Conservation (phyloP, 1,140 invertebrate species). For the Pteromalus puparum region DNA sequence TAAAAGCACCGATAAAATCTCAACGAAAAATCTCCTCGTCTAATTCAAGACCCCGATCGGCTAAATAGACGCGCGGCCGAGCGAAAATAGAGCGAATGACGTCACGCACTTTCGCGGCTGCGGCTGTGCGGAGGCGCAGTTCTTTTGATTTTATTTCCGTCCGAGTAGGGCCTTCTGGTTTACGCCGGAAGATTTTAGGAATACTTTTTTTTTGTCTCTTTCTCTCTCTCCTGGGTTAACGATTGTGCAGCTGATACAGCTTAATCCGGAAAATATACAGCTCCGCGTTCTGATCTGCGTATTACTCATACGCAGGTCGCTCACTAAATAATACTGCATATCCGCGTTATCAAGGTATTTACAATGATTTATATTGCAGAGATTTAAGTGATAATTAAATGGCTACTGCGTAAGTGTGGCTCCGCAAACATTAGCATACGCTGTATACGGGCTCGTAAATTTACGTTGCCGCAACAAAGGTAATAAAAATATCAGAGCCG, state of each 20-base stretch:
- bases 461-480: background rate
- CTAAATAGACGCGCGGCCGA: background rate
- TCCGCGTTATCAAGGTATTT: background rate
- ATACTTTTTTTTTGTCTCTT: background rate
- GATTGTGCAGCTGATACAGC: background rate
- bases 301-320: background rate
- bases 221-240: no score
- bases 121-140: no score
- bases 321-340: background rate
- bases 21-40: background rate
- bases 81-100: background rate
- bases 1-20: slow-evolving; percentile 1
- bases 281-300: background rate
- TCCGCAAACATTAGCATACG: background rate
- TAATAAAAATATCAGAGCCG: background rate
- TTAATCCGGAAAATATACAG: background rate
- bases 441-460: background rate
- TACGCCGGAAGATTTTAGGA: background rate
- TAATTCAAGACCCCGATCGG: background rate
- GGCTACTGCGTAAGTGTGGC: background rate
- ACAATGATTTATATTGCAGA: background rate
- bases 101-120: background rate
- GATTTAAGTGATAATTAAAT: slow-evolving; percentile 2
- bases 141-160: background rate
- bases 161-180: background rate